Percentiles rank a stretch among this genome's conserved stretches.
phyloP scores from a whole-genome alignment of 1,140 invertebrate genomes.

The Harpegnathos saltator region DNA sequence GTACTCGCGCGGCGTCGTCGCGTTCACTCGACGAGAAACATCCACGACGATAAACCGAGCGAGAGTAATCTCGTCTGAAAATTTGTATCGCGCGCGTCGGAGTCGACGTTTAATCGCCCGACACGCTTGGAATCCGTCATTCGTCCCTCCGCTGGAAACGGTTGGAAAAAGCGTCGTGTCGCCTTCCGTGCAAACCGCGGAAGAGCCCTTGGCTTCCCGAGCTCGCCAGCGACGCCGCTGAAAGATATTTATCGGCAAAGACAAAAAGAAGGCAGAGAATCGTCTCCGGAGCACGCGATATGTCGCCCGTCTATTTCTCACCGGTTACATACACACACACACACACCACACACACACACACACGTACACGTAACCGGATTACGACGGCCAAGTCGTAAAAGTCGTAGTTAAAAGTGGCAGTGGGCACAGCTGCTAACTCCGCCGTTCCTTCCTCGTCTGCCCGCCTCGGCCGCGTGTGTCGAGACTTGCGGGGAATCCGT shows the following conservation, averaged over 20 bases:
- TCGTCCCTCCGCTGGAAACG: too few species aligned
- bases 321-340: constrained; percentile 19
- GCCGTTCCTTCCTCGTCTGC: background rate
- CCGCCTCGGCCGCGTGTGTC: background rate
- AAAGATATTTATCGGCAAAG: background rate
- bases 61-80: too few species aligned
- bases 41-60: too few species aligned
- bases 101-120: too few species aligned
- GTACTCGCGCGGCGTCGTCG: too few species aligned
- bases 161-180: too few species aligned
- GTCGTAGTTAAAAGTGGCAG: constrained; percentile 41
- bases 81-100: too few species aligned
- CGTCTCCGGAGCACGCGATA: constrained; percentile 17
- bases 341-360: background rate
- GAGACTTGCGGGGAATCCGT: constrained; percentile 34
- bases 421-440: constrained; percentile 31
- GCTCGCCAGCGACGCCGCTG: too few species aligned
- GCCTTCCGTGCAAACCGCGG: too few species aligned
- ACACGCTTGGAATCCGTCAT: too few species aligned
- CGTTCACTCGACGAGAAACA: too few species aligned
- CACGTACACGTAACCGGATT: constrained; percentile 40
- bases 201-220: too few species aligned
- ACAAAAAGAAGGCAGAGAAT: background rate
- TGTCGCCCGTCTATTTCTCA: constrained; percentile 28
- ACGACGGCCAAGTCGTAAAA: constrained; percentile 43